These are phyloP conservation scores for Papilio polytes DNA, from an alignment of 1,140 invertebrate species.

Conservation along the genomic window DNA sequence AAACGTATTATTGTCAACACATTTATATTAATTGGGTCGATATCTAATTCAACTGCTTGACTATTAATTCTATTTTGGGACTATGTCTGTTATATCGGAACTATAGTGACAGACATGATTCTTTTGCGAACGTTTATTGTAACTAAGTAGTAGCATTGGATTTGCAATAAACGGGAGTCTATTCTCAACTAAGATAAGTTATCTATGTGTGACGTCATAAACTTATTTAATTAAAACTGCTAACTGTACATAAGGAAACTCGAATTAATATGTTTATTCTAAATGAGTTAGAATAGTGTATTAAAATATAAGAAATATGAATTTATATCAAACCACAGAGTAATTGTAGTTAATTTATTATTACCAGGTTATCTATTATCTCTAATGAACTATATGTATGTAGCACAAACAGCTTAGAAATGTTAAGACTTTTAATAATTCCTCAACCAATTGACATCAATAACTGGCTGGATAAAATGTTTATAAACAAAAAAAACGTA, in stretches of 20 bases:
- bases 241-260: constrained; percentile 34
- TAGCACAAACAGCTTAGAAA: background rate
- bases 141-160: constrained; percentile 63
- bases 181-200: constrained; percentile 46
- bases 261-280: constrained; percentile 37
- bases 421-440: constrained; percentile 23
- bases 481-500: constrained; percentile 52
- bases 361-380: background rate
- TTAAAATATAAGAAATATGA: background rate
- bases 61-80: constrained; percentile 51
- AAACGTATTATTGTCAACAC: background rate
- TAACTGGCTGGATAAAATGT: constrained; percentile 39
- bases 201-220: constrained; percentile 36
- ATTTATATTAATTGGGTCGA: constrained; percentile 48
- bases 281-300: background rate
- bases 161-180: constrained; percentile 59
- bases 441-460: background rate
- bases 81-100: constrained; percentile 65
- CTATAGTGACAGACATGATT: constrained; percentile 54
- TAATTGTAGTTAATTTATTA: background rate
- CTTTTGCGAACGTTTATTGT: constrained; percentile 63
- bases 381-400: background rate
- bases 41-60: constrained; percentile 70
- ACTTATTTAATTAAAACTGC: constrained; percentile 11
- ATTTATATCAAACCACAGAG: background rate